Evolutionary conservation across 2,113 vertebrate species (phyloP), one percentile per base, ranked within the genome.

Genomic region (Lucifuga dentata): DNA sequence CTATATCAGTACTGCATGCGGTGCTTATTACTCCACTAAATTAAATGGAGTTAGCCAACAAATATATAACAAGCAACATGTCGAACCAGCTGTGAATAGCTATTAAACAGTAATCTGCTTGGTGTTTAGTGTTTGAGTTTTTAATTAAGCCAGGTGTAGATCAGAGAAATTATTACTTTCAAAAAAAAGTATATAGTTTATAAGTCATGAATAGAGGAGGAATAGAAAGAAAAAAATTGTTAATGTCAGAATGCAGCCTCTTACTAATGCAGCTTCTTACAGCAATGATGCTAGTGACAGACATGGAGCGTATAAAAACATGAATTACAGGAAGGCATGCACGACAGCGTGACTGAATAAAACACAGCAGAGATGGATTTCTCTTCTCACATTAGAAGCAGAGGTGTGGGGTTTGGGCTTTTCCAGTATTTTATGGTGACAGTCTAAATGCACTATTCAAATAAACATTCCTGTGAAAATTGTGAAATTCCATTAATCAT

Each of bases 401-500:
- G 46, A 36, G 16, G 2, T 49, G n/a, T 36, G 40, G 15, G 51
- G 36, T 24, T 32, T 44, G 21, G 0, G 21, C 26, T 13, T 32
- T 81, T 9, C 1, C 3, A 11, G 32, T 9, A 56, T 41, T 17
- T 20, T 16, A 45, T 11, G 3, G 52, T 11, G 55, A 53, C 68
- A 50, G 35, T 35, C 40, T 68, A 76, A 83, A 87, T 76, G 85
- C 81, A 77, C 72, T 72, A 57, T 65, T 86, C 49, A 80, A 78
- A 83, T 81, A 80, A 89, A 86, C 79, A 76, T 56, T 26, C 44
- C 38, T 13, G 65, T 23, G 68, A 68, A 81, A 84, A 73, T 69
- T 70, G 81, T 69, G 51, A 83, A 71, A 61, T 21, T 44, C 13
- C 68, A 88, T 89, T 24, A 84, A 87, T 86, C 73, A 87, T 89